Conservation (phyloP, 2,797 vertebrate genomes). For the Sarcophilus harrisii region DNA sequence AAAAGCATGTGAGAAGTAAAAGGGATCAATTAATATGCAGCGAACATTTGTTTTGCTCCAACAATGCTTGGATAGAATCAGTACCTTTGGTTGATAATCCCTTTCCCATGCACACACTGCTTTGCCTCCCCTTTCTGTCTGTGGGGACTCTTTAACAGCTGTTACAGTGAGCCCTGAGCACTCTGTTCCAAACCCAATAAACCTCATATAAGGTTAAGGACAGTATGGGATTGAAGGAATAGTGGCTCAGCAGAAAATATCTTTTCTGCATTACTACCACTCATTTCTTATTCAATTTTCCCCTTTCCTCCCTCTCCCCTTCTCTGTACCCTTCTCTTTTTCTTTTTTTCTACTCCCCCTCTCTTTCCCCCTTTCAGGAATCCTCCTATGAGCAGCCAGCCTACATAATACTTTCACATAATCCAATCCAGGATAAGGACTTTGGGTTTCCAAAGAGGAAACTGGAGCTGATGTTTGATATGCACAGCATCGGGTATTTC, state of each 20-base stretch:
- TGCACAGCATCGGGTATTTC: neutral
- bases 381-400: neutral
- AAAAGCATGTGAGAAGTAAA: constrained; percentile 19
- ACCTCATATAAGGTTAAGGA: constrained; percentile 56
- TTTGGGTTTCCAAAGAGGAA: neutral
- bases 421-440: neutral
- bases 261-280: neutral
- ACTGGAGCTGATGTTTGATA: neutral
- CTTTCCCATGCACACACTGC: constrained; percentile 48
- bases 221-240: constrained; percentile 42
- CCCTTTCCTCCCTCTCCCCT: too few relatives aligned
- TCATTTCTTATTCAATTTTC: neutral
- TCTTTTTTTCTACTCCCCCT: neutral
- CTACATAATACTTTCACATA: neutral
- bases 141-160: constrained; percentile 77
- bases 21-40: constrained; percentile 57
- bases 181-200: constrained; percentile 64
- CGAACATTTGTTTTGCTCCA: constrained; percentile 62
- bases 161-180: constrained; percentile 72
- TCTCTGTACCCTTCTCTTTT: neutral
- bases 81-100: constrained; percentile 70
- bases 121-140: constrained; percentile 81
- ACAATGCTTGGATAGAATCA: constrained; percentile 76
- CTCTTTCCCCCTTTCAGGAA: neutral
- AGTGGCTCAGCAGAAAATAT: constrained; percentile 22